Evolutionary conservation across 2,797 vertebrate species (phyloP).

Genomic region (Brachyrhaphis roseni): DNA sequence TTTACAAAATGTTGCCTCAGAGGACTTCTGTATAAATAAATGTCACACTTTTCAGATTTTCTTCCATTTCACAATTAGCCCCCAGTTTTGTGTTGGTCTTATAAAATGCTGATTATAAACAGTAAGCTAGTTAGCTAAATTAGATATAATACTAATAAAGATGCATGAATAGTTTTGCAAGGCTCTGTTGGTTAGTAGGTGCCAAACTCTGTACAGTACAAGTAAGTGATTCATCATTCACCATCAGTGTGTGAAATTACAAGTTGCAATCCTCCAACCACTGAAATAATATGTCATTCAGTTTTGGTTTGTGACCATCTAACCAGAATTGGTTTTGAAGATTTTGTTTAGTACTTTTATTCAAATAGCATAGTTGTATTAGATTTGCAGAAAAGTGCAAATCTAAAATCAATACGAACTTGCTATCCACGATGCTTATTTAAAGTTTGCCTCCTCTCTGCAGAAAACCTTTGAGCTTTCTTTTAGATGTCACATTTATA

Average conservation of each 20-base stretch:
- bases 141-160: background rate
- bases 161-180: background rate
- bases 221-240: background rate
- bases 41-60: background rate
- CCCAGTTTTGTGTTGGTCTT: background rate
- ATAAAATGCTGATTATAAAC: background rate
- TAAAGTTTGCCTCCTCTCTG: background rate
- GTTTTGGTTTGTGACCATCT: slow-evolving; percentile 25
- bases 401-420: background rate
- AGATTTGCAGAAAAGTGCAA: background rate
- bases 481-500: slow-evolving; percentile 18
- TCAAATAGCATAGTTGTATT: background rate
- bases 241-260: slow-evolving; percentile 6
- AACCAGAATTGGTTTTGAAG: slow-evolving; percentile 1
- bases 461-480: background rate
- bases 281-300: slow-evolving; percentile 2
- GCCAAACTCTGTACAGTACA: background rate
- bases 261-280: slow-evolving; percentile 15
- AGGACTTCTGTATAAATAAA: background rate
- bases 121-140: background rate
- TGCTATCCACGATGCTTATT: background rate
- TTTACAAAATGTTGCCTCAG: background rate
- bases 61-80: background rate
- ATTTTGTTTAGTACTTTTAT: background rate
- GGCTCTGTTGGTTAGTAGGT: background rate